These are phyloP conservation scores for Hippasteria phrygiana DNA, from an alignment of 53 echinoderm and acorn worm species.

Conservation along the genomic window DNA sequence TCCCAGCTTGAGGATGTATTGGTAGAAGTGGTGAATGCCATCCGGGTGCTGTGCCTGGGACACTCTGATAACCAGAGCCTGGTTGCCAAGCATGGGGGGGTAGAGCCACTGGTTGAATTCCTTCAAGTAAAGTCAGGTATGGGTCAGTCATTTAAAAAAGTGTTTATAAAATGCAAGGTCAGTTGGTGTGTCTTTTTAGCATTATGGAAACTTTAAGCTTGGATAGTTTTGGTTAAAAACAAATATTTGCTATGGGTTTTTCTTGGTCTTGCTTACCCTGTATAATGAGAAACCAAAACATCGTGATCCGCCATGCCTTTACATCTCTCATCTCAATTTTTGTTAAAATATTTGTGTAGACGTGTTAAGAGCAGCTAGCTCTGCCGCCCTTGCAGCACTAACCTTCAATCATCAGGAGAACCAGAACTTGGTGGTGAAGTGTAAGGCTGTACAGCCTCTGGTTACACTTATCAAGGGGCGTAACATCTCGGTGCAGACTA, in stretches of 20 bases:
- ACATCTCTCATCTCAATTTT: not conserved
- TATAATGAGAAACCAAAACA: too few relatives aligned
- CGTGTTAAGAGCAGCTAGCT: conserved; percentile 87
- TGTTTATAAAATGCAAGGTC: too few relatives aligned
- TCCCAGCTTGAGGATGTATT: conserved; percentile 97
- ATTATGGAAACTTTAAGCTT: too few relatives aligned
- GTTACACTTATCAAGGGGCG: conserved; percentile 86
- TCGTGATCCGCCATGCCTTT: not conserved
- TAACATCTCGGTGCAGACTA: conserved; percentile 97
- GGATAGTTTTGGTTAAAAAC: too few relatives aligned
- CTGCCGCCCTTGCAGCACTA: conserved; percentile 91
- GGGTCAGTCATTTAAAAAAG: not conserved
- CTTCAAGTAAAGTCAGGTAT: conserved; percentile 92
- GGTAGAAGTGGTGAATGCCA: conserved; percentile 88
- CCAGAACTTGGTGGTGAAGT: conserved; percentile 79
- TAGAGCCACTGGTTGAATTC: conserved; percentile 93
- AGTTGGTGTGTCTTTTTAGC: too few relatives aligned
- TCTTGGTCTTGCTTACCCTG: too few relatives aligned
- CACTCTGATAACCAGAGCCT: conserved; percentile 90
- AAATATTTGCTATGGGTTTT: too few relatives aligned
- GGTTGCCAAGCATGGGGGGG: conserved; percentile 82
- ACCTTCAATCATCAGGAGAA: conserved; percentile 81
- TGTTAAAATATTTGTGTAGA: conserved; percentile 59
- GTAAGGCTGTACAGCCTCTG: conserved; percentile 87
- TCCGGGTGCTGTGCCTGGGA: conserved; percentile 85